Base-by-base conservation (phyloP, 2,113 vertebrate species). In the Notothenia rossii region DNA sequence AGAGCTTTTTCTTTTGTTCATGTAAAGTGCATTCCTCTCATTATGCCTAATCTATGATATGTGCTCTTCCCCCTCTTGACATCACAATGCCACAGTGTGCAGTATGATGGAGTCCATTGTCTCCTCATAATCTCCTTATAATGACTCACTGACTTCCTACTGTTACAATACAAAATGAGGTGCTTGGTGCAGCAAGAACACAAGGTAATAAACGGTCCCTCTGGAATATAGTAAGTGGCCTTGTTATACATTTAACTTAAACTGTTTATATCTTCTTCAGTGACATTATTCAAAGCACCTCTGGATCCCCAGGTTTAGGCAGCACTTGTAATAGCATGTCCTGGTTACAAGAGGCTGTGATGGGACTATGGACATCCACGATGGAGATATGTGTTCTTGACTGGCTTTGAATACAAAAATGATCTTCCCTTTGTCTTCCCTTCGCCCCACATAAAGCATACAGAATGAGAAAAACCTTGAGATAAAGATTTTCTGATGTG, bases 181-280 rank as follows among this genome's bases (percentile, higher is more conserved):
- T 4, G 4, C 3, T 4, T 12, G 17, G 36, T 7, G 46, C 68
- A 33, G 7, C 50, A 81, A 74, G 13, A 64, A 55, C 40, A 64
- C 36, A 46, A 2, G 0, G 13, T 12, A 25, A 77, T 25, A 54
- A 71, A 33, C 10, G 63, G 2, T 48, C 63, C 50, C 50, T 18
- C 18, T 75, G 75, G 68, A 83, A 58, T 55, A 17, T 7, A 55
- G 33, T 40, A 69, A 61, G 60, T 56, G 53, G 65, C 71, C 66
- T 78, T 17, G 14, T 65, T 63, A 60, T 56, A 40, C 59, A 56
- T 74, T 61, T 61, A 72, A 51, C 51, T 58, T 45, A 33, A 43
- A 72, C 9, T 18, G 55, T 49, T 75, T 50, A 61, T 60, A 43
- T 55, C 36, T 63, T 18, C n/a, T 56, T 22, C 13, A 36, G 17